Conservation (phyloP, 1,140 invertebrate species). For the Platyura marginata region DNA sequence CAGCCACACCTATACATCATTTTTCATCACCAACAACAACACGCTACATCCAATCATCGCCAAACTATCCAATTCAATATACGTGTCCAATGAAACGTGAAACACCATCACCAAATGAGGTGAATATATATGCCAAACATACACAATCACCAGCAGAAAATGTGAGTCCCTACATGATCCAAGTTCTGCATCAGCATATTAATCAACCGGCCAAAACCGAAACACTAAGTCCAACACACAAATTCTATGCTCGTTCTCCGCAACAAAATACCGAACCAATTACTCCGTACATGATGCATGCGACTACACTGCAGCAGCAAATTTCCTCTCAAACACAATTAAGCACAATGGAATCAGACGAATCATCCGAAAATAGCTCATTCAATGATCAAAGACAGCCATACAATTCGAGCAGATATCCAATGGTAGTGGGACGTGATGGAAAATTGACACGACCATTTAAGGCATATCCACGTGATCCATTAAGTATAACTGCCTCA, state of each 20-base stretch:
- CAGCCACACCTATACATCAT: not conserved
- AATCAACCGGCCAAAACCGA: conserved; percentile 4
- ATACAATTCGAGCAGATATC: conserved; percentile 2
- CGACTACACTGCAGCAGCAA: conserved; percentile 1
- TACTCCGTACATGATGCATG: not conserved
- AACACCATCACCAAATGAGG: not conserved
- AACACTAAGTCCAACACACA: conserved; percentile 7
- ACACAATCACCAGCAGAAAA: not conserved
- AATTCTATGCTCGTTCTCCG: too few species aligned
- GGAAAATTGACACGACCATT: conserved; percentile 36
- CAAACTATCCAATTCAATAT: too few species aligned
- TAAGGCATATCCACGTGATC: conserved; percentile 52
- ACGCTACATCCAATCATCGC: too few species aligned
- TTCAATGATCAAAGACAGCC: not conserved
- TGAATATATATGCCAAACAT: conserved; percentile 1
- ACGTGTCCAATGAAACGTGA: not conserved
- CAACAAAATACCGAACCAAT: not conserved
- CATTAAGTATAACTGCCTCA: conserved; percentile 33
- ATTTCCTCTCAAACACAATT: conserved; percentile 5
- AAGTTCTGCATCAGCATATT: not conserved
- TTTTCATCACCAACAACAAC: too few species aligned
- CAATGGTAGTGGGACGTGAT: conserved; percentile 9
- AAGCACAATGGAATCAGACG: conserved; percentile 2
- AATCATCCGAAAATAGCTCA: not conserved
- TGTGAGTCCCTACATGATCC: not conserved